Percentiles rank a stretch among this genome's conserved stretches.
Conservation (phyloP, 2,113 vertebrate genomes). For the Limnothrissa miodon region DNA sequence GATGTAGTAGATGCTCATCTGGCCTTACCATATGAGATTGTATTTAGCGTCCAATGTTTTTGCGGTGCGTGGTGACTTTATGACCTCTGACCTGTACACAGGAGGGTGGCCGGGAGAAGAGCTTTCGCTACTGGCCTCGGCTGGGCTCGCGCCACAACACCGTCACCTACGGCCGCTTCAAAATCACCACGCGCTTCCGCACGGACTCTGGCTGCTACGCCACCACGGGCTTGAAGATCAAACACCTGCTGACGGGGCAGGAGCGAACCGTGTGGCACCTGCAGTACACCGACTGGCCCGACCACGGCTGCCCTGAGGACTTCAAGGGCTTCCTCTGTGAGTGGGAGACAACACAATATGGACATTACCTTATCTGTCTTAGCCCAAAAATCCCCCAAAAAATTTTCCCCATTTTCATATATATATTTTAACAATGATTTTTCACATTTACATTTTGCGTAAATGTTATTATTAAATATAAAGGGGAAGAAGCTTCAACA, state of each 20-base stretch:
- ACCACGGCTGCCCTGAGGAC: constrained; percentile 93
- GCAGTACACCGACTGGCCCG: constrained; percentile 98
- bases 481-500: no score
- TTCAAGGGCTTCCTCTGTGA: constrained; percentile 94
- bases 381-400: no score
- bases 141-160: constrained; percentile 95
- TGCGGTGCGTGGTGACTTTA: not conserved
- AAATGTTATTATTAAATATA: no score
- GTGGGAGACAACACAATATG: constrained; percentile 49
- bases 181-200: constrained; percentile 94
- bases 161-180: constrained; percentile 91
- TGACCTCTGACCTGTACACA: constrained; percentile 51
- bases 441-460: no score
- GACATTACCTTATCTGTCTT: no score
- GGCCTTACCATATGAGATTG: not conserved
- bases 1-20: not conserved
- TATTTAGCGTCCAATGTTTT: not conserved
- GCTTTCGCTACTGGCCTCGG: constrained; percentile 94
- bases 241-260: constrained; percentile 90
- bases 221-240: constrained; percentile 94
- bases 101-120: constrained; percentile 95
- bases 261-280: constrained; percentile 97
- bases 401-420: no score
- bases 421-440: no score
- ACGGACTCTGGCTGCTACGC: constrained; percentile 97